Evolutionary conservation across 1,140 invertebrate genomes (phyloP), one percentile per base, ranked within the genome.

Genomic region (Drosophila repleta): DNA sequence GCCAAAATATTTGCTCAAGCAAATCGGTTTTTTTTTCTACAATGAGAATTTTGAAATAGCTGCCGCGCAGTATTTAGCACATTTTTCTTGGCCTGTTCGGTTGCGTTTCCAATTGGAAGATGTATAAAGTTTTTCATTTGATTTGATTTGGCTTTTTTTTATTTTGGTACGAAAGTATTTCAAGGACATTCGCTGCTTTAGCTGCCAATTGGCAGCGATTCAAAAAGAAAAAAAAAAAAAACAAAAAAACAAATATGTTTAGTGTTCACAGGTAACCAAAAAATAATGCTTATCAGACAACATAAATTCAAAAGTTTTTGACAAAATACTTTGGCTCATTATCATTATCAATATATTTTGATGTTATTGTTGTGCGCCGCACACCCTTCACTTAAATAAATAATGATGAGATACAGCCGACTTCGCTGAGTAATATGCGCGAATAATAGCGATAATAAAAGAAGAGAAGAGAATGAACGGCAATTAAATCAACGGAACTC

Each of bases 401-500:
- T 64, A 83, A 67, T 41, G 26, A 43, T 43, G 55, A 65, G 35
- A 70, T 46, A 55, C 35, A 61, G 10, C 43, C 49, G 39, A 63
- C 63, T 68, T 17, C 41, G 62, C 77, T 85, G 81, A 85, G 70
- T 87, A 85, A 85, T 82, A 63, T 39, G 29, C 35, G 55, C 57
- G 66, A 53, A 69, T 56, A 78, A n/a, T n/a, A n/a, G n/a, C 49
- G 64, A 70, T 53, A 80, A 69, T 8, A 13, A 6, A 35, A 35
- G 4, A 11, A 35, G 32, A 35, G 32, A 35, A 35, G 32, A 46
- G 39, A 58, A n/a, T 45, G 5, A 21, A 60, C 26, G 61, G 65
- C 71, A 85, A 85, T 85, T 88, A 87, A 87, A 82, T 76, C 72
- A 76, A 72, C 46, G 75, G 57, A 71, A 68, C 32, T 72, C 55